Conservation (phyloP, 2,797 vertebrate genomes). For the Rhinophrynus dorsalis region DNA sequence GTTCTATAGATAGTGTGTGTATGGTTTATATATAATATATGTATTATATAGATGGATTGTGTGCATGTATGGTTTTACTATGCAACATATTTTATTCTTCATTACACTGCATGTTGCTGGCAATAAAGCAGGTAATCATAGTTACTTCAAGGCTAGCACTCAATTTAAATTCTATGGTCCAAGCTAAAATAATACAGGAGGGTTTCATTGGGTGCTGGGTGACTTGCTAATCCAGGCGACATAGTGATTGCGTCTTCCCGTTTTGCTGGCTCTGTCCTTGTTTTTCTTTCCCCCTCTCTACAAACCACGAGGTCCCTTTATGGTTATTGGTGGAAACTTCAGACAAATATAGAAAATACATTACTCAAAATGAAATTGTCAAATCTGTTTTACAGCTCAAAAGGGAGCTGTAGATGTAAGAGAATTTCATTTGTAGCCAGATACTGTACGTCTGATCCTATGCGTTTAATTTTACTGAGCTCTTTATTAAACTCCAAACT, state of each 20-base stretch:
- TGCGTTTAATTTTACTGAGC: slow-evolving; percentile 29
- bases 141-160: neutral
- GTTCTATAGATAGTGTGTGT: no score
- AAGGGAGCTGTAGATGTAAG: slow-evolving; percentile 32
- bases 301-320: slow-evolving; percentile 33
- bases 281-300: slow-evolving; percentile 16
- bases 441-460: slow-evolving; percentile 33
- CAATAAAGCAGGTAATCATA: no score
- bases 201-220: neutral
- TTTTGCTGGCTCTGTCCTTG: neutral
- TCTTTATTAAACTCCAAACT: slow-evolving; percentile 35
- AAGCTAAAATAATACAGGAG: neutral
- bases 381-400: slow-evolving; percentile 41
- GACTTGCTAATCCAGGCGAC: neutral
- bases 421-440: slow-evolving; percentile 26
- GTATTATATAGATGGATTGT: no score
- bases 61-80: no score
- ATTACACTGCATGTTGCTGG: no score
- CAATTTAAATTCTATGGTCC: neutral
- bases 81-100: no score
- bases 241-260: no score
- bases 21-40: no score
- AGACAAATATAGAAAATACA: slow-evolving; percentile 25
- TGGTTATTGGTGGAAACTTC: slow-evolving; percentile 24
- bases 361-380: slow-evolving; percentile 40